Base-by-base conservation (phyloP, 2,888 invertebrate species). In the Yponomeuta sedellus region DNA sequence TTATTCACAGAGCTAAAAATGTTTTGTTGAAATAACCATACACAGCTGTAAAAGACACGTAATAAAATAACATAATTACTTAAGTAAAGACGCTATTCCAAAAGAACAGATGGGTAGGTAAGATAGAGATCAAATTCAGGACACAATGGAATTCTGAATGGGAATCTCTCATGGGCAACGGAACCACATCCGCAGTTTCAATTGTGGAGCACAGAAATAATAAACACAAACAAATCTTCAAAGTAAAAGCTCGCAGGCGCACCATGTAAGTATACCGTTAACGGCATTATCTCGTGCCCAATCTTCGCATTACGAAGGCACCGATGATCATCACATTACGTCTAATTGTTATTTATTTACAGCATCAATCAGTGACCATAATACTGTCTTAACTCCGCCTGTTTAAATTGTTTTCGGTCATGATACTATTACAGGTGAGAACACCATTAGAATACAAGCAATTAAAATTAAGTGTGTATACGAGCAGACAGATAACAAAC, bases 121-220 rank as follows among this genome's bases (percentile, higher is more conserved):
- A 69, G 78, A 82, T 82, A 77, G 79, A 77, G 71, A 77, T 72
- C 73, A 74, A 75, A 75, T 70, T 70, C 68, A 71, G 71, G 70
- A 72, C 80, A 83, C 83, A 85, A 84, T 85, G 71, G 80, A 76
- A 74, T 77, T 72, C 72, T 76, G 77, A 77, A 77, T 75, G 79
- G 71, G 76, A 80, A 71, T 73, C 78, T 84, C 82, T 78, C 83
- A 82, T 83, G 77, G 72, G 72, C 83, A 86, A 86, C 85, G 83
- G 85, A 83, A 85, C 78, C 77, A 75, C 80, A 82, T 85, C 86
- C 85, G 83, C 80, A 77, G 79, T 79, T 84, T 83, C 80, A 78
- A 78, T 79, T 76, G 76, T 79, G 73, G 79, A 80, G 76, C 81
- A 79, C 77, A 77, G 82, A 84, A 80, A 77, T 79, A 81, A 82